Percentiles rank a stretch among this genome's conserved stretches.
phyloP scores from a whole-genome alignment of 2,113 vertebrate species.

The Potamarius usumacintae region DNA sequence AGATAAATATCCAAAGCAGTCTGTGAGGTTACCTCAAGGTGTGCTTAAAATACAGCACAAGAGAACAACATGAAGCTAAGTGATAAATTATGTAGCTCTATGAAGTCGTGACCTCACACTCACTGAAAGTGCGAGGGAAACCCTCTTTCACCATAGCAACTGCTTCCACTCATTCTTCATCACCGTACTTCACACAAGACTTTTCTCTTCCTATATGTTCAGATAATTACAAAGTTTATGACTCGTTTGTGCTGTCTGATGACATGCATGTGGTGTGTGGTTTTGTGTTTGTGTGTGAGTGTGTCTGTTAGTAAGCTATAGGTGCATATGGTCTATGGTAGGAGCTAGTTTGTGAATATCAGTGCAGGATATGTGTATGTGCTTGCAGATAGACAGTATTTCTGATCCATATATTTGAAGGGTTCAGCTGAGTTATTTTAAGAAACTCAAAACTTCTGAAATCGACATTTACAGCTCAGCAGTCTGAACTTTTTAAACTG shows the following conservation, averaged over 20 bases:
- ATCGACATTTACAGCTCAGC: no score
- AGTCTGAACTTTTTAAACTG: no score
- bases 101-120: slow-evolving; percentile 5
- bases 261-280: neutral
- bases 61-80: slow-evolving; percentile 5
- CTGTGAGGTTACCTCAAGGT: neutral
- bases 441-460: no score
- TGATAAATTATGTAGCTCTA: slow-evolving; percentile 33
- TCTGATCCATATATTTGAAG: neutral
- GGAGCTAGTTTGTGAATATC: neutral
- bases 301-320: neutral
- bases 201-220: neutral
- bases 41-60: neutral
- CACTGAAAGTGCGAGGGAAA: slow-evolving; percentile 7
- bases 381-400: neutral
- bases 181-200: slow-evolving; percentile 20
- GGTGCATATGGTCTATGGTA: neutral
- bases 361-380: neutral
- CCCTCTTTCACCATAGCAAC: slow-evolving; percentile 43
- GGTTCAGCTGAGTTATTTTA: neutral
- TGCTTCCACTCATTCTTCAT: slow-evolving; percentile 37
- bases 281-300: neutral
- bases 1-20: neutral
- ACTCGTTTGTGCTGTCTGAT: neutral
- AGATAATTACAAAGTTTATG: neutral